phyloP scores from a whole-genome alignment of 1,140 invertebrate genomes.

The Chionoecetes opilio region DNA sequence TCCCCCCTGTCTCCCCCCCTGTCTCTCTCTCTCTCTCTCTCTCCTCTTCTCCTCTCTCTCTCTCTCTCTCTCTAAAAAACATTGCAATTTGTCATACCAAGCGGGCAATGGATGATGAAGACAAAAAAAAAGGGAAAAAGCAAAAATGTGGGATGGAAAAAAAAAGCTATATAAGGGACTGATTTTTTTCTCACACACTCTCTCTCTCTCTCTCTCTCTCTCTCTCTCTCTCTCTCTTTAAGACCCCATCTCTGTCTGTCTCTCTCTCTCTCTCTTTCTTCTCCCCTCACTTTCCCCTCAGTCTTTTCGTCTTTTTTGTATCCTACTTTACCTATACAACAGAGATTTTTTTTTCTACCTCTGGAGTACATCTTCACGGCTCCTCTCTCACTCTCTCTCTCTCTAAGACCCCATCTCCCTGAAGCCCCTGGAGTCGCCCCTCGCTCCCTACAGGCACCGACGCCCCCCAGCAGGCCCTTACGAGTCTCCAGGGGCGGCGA shows the following conservation, averaged over 20 bases:
- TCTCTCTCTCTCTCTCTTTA: not conserved
- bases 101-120: too few relatives aligned
- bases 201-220: conserved; percentile 32
- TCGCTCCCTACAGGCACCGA: not conserved
- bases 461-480: not conserved
- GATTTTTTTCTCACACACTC: too few relatives aligned
- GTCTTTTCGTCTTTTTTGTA: not conserved
- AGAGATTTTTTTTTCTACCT: not conserved
- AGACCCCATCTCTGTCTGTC: conserved; percentile 48
- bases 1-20: not conserved
- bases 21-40: not conserved
- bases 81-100: too few relatives aligned
- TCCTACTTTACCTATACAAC: not conserved
- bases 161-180: too few relatives aligned
- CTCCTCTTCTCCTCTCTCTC: not conserved
- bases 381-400: not conserved
- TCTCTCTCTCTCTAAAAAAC: too few relatives aligned
- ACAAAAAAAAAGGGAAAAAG: not conserved
- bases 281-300: not conserved
- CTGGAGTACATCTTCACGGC: too few relatives aligned
- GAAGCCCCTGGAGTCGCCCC: not conserved
- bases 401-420: not conserved
- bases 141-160: too few relatives aligned
- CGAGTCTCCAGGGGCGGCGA: not conserved
- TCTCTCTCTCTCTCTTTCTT: conserved; percentile 62